These are phyloP conservation scores for Drosophila mimetica DNA, from an alignment of 2,888 invertebrate genomes.

Conservation along the genomic window DNA sequence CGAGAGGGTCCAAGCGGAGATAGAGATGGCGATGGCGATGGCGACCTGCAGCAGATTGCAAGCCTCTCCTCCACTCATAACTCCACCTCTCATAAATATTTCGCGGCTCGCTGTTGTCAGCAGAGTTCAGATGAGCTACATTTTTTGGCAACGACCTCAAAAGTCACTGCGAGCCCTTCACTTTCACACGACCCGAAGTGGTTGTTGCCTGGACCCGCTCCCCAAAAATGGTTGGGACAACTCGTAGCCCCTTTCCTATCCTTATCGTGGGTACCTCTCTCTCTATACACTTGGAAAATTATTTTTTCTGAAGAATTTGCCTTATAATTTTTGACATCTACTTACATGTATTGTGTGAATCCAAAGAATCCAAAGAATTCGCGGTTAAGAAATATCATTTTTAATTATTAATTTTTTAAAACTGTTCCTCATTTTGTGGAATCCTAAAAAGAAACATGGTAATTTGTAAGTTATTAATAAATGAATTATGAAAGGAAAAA, in stretches of 20 bases:
- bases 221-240: conserved; percentile 52
- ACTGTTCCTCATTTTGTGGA: too few relatives aligned
- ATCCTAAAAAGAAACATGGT: too few relatives aligned
- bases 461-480: too few relatives aligned
- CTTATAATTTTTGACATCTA: too few relatives aligned
- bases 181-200: conserved; percentile 58
- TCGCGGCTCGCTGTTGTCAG: conserved; percentile 10
- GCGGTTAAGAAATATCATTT: too few relatives aligned
- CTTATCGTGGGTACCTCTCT: neutral
- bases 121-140: conserved; percentile 23
- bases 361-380: too few relatives aligned
- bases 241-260: conserved; percentile 4
- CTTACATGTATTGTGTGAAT: too few relatives aligned
- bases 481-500: too few relatives aligned
- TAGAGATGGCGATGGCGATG: conserved; percentile 7
- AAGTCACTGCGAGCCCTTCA: conserved; percentile 62
- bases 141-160: conserved; percentile 36
- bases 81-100: conserved; percentile 43
- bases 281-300: conserved; percentile 5
- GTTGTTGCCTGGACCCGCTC: conserved; percentile 3
- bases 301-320: too few relatives aligned
- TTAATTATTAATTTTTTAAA: too few relatives aligned
- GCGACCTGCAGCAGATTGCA: conserved; percentile 27
- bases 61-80: conserved; percentile 37
- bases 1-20: conserved; percentile 8